These are phyloP conservation scores for Neodiprion virginianus DNA, from an alignment of 1,140 invertebrate species.

Conservation along the genomic window DNA sequence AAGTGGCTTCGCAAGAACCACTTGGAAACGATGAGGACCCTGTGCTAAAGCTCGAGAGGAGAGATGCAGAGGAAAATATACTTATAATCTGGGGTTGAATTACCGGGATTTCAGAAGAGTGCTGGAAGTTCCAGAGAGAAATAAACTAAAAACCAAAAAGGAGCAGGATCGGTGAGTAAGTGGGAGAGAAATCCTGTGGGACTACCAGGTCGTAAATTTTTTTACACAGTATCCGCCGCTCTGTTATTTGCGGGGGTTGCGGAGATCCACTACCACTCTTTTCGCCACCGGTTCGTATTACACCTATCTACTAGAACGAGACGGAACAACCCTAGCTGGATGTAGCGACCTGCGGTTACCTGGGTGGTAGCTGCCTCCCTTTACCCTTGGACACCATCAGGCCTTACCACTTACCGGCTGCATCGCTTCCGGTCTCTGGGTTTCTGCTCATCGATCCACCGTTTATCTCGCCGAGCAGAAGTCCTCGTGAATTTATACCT, in stretches of 20 bases:
- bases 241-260: constrained; percentile 3
- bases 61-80: too few species aligned
- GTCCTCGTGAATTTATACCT: too few species aligned
- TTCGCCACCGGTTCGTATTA: neutral
- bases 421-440: neutral
- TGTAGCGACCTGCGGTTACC: neutral
- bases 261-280: neutral
- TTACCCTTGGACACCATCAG: neutral
- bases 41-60: too few species aligned
- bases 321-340: neutral
- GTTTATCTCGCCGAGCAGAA: neutral
- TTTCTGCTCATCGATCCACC: neutral
- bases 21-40: too few species aligned
- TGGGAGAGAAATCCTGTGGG: neutral
- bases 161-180: too few species aligned
- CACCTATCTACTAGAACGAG: neutral
- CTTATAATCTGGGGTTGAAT: too few species aligned
- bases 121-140: too few species aligned
- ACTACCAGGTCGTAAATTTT: neutral
- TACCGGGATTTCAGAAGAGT: too few species aligned
- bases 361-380: neutral
- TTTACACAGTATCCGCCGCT: neutral
- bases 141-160: too few species aligned
- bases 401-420: neutral
- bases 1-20: too few species aligned